Evolutionary conservation across 2,797 vertebrate species (phyloP).

Genomic region (Oryzias dopingdopingensis): DNA sequence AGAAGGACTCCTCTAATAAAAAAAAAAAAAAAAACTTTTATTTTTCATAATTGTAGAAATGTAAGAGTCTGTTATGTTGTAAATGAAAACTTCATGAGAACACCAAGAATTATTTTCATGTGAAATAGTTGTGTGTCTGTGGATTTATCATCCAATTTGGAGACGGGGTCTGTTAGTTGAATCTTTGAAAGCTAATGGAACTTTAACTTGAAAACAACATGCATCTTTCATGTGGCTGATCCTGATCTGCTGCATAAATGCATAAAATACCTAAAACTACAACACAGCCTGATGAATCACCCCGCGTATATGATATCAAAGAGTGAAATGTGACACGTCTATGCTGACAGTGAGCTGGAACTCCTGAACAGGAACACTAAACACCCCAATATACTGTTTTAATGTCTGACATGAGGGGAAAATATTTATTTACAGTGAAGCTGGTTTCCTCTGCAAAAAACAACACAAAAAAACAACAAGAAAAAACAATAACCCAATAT

Average conservation of each 20-base stretch:
- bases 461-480: no score
- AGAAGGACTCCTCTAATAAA: no score
- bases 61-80: no score
- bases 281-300: not conserved
- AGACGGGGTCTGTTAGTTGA: not conserved
- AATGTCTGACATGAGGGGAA: not conserved
- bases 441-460: not conserved
- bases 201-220: not conserved
- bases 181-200: not conserved
- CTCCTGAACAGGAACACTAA: not conserved
- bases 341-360: not conserved
- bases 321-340: constrained; percentile 10
- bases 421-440: no score
- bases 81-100: no score
- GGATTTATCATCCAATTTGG: no score
- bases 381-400: not conserved
- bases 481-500: not conserved
- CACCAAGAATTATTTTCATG: no score
- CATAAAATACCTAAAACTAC: not conserved
- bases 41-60: no score
- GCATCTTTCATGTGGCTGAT: not conserved
- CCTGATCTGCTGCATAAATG: not conserved
- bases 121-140: no score
- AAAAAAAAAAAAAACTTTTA: no score
- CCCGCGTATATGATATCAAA: constrained; percentile 3